Evolutionary conservation across 2,888 invertebrate species (phyloP).

Genomic region (Athrips mouffetella): DNA sequence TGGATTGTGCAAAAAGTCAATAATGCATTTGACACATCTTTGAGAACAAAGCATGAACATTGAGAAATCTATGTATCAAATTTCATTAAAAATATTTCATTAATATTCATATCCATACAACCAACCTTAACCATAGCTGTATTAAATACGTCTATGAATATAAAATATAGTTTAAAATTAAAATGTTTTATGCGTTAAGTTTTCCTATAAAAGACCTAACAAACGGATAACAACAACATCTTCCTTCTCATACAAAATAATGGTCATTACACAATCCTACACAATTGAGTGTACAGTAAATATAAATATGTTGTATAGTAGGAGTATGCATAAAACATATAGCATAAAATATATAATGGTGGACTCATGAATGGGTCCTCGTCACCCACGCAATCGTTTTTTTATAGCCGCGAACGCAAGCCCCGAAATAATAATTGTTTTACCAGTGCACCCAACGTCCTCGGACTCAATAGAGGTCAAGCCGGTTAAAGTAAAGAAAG

Average conservation of each 20-base stretch:
- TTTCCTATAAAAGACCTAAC: not conserved
- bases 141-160: not conserved
- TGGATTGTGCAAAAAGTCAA: not conserved
- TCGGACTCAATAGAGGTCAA: conserved; percentile 49
- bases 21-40: not conserved
- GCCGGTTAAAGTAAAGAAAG: not conserved
- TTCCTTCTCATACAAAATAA: conserved; percentile 8
- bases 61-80: not conserved
- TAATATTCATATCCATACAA: not conserved
- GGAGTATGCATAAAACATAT: not conserved
- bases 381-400: conserved; percentile 35
- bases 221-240: not conserved
- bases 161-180: not conserved
- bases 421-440: conserved; percentile 61
- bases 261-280: conserved; percentile 12
- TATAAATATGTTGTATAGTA: too few relatives aligned
- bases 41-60: not conserved
- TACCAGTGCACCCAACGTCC: conserved; percentile 51
- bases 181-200: not conserved
- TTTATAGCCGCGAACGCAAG: conserved; percentile 37
- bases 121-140: not conserved
- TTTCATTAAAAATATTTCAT: not conserved
- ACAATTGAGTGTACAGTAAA: too few relatives aligned
- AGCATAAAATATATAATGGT: conserved; percentile 31
- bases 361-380: conserved; percentile 47